Percentiles rank a stretch among this genome's conserved stretches.
These are phyloP conservation scores for Linepithema humile DNA, from an alignment of 1,140 invertebrate genomes.

Conservation along the genomic window DNA sequence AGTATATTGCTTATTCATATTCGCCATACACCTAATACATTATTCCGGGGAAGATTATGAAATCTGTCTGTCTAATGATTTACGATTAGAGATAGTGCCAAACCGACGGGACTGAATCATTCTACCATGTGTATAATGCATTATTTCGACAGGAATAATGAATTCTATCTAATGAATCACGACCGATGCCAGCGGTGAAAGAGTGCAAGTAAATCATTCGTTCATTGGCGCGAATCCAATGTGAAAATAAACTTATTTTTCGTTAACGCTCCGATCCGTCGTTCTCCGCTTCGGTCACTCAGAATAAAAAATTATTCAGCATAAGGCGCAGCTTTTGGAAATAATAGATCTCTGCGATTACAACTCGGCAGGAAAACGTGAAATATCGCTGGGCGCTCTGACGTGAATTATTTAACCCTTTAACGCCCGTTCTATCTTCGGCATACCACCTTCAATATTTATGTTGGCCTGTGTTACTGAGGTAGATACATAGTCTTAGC, in stretches of 20 bases:
- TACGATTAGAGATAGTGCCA: neutral
- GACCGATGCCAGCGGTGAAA: neutral
- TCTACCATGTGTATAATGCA: neutral
- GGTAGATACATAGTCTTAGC: neutral
- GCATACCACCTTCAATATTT: neutral
- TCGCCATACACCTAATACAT: neutral
- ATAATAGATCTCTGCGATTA: neutral
- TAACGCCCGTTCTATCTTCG: neutral
- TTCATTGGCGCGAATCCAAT: constrained; percentile 14
- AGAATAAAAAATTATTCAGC: constrained; percentile 38
- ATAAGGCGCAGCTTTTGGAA: neutral
- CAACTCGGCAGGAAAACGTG: neutral
- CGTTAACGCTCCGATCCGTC: neutral
- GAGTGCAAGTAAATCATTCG: constrained; percentile 18
- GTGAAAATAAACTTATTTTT: constrained; percentile 18
- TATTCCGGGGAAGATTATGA: neutral
- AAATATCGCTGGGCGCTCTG: neutral
- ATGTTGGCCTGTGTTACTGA: neutral
- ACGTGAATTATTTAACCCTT: constrained; percentile 17
- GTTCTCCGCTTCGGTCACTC: neutral
- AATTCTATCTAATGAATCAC: constrained; percentile 12
- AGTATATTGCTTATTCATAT: neutral
- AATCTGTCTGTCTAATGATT: neutral
- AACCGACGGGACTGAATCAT: neutral
- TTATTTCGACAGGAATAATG: neutral